Conservation (phyloP, 2,113 vertebrate genomes). For the Carassius carassius region DNA sequence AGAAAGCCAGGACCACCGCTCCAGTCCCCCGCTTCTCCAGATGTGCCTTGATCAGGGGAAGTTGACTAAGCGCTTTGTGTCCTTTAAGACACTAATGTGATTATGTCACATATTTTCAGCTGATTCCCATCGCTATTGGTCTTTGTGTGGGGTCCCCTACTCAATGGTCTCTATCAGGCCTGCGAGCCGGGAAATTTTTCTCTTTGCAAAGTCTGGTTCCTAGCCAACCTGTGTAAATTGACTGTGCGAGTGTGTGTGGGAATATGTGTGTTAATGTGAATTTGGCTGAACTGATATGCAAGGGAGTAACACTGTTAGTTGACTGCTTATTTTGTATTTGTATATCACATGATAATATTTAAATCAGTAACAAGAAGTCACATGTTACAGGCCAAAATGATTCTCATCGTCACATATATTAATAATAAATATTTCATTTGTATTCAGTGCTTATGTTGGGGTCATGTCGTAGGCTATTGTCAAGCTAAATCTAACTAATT, state of each 20-base stretch:
- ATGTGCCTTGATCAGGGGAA: constrained; percentile 75
- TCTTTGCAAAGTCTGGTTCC: constrained; percentile 73
- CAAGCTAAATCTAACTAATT: constrained; percentile 1
- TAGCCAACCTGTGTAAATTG: constrained; percentile 73
- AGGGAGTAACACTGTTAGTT: not conserved
- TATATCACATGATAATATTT: not conserved
- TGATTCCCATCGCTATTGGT: constrained; percentile 75
- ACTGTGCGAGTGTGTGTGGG: constrained; percentile 50
- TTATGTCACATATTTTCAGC: constrained; percentile 78
- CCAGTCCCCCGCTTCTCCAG: constrained; percentile 65
- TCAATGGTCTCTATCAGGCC: constrained; percentile 66
- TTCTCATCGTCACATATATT: not conserved
- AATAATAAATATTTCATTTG: constrained; percentile 9
- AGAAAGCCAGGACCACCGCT: constrained; percentile 70
- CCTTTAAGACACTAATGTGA: constrained; percentile 76
- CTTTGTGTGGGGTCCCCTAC: constrained; percentile 74
- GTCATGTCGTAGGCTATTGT: not conserved
- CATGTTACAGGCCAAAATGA: not conserved
- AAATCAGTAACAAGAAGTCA: not conserved
- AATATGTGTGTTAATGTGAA: constrained; percentile 30
- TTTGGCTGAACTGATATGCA: constrained; percentile 24
- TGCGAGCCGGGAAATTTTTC: constrained; percentile 74
- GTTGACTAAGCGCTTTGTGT: constrained; percentile 79
- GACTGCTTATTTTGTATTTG: not conserved
- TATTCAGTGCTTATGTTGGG: not conserved